Base-by-base conservation (phyloP, 2,888 invertebrate genomes). In the Chloroclystis v-ata region DNA sequence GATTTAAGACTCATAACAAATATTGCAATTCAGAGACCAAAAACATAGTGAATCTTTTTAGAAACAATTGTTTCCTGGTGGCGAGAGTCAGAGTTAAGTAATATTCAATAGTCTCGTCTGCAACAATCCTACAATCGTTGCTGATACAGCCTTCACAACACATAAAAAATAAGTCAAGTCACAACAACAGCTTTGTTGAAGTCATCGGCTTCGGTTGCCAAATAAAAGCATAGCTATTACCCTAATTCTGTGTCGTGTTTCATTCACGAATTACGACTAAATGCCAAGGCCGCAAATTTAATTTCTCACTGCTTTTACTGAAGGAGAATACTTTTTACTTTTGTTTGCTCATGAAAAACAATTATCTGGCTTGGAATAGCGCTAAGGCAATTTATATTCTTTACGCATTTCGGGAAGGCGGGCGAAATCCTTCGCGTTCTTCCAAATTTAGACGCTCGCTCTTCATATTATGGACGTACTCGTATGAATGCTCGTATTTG, bases 221-320 rank as follows among this genome's bases (percentile, higher is more conserved):
- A 49, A 49, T 54, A 37, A 49, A 41, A 33, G 14, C 32, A 35
- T 41, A 43, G 43, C 46, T 47, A 14, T 49, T 47, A 45, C 33
- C 40, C 43, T 40, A 40, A 43, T 50, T 51, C 46, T 49, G 38
- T 50, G 42, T 54, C 47, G 47, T 43, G 37, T 52, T 56, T 54
- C 42, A 53, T 57, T 50, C 45, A 52, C 52, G 46, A 51, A 51
- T 33, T 51, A n/a, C n/a, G n/a, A n/a, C n/a, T n/a, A 52, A 51
- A 57, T 55, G 51, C 42, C 49, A 55, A 52, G 53, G 49, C 24
- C 47, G 29, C 33, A 37, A 40, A 47, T 51, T 45, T 30, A 51
- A 57, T 57, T 47, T 49, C 37, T 48, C 35, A 30, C 43, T 39
- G 39, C 37, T 47, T 37, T 43, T 40, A 43, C 11, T 37, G 41